Base-by-base conservation (phyloP, 2,113 vertebrate species). In the Mystacornis crossleyi region DNA sequence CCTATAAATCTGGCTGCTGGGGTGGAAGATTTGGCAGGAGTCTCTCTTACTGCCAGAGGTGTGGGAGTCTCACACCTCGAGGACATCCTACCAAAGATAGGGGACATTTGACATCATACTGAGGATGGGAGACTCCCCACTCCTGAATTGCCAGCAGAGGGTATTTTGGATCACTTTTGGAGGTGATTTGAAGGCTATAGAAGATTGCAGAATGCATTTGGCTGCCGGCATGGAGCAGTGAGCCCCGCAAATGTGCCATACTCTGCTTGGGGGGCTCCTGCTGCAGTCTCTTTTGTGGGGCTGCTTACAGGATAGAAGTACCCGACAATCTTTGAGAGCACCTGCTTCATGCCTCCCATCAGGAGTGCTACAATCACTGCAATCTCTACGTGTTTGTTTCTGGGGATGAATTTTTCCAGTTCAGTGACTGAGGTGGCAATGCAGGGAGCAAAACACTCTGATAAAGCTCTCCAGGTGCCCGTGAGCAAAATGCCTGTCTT, bases 221-320 rank as follows among this genome's bases (percentile, higher is more conserved):
- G 17, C 45, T 81, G 78, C 36, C 0, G 0, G 36, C 50, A 65
- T 0, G 1, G 42, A 45, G 34, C 21, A 69, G 54, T 0, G 4
- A 89, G 50, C 21, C 54, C 73, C 0, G 0, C 13, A 53, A 38
- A 72, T 2, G 1, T 1, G 2, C 18, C 0, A 1, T 12, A 9
- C n/a, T 12, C 1, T 40, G 36, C 31, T 20, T 4, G 1, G 20
- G 28, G 45, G 18, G 3, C 14, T 66, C n/a, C 28, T 20, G n/a
- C 38, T 53, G 31, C 55, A 58, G 74, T 25, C 38, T 51, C 43
- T 75, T 54, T 72, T 6, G 6, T 1, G 15, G 28, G 18, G 20
- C 16, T 80, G 43, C 14, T 79, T 34, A 40, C 24, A 45, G 31
- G 12, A n/a, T 4, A 36, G 38, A 28, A 73, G 45, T 29, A 67